These are phyloP conservation scores for Pseudorasbora parva DNA, from an alignment of 2,113 vertebrate species.

Conservation along the genomic window DNA sequence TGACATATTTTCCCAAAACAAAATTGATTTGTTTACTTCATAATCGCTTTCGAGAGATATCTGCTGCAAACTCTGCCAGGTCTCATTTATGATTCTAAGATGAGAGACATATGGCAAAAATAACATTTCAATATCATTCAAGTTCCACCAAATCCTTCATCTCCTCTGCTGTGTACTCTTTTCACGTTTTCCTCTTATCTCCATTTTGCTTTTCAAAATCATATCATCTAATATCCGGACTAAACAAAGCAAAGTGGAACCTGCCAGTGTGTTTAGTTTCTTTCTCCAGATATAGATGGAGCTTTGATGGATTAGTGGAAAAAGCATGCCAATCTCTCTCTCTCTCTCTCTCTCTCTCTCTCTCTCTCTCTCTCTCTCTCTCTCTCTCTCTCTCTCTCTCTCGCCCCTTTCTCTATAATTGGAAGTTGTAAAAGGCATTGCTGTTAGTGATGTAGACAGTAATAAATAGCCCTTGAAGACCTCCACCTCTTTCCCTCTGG, in stretches of 20 bases:
- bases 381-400: conserved; percentile 12
- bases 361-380: neutral
- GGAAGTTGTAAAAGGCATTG: conserved; percentile 42
- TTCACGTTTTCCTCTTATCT: conserved; percentile 46
- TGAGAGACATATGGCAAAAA: conserved; percentile 26
- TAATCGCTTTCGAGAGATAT: neutral
- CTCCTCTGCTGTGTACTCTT: conserved; percentile 14
- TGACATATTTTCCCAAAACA: neutral
- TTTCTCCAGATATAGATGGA: conserved; percentile 42
- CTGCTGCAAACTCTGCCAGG: neutral
- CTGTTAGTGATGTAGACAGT: conserved; percentile 38
- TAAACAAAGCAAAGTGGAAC: conserved; percentile 49
- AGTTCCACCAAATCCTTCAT: conserved; percentile 34
- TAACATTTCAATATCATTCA: conserved; percentile 26
- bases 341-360: conserved; percentile 8
- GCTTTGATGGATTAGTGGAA: conserved; percentile 56
- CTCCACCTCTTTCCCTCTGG: neutral
- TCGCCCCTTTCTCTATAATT: conserved; percentile 31
- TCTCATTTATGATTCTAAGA: conserved; percentile 11
- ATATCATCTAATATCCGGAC: conserved; percentile 56
- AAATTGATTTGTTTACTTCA: neutral
- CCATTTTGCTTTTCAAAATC: conserved; percentile 31
- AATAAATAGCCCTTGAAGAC: conserved; percentile 10
- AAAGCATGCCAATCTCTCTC: conserved; percentile 33
- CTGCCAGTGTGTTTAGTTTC: conserved; percentile 45